Base-by-base conservation (phyloP, 2,888 invertebrate genomes). In the Eupithecia exiguata region DNA sequence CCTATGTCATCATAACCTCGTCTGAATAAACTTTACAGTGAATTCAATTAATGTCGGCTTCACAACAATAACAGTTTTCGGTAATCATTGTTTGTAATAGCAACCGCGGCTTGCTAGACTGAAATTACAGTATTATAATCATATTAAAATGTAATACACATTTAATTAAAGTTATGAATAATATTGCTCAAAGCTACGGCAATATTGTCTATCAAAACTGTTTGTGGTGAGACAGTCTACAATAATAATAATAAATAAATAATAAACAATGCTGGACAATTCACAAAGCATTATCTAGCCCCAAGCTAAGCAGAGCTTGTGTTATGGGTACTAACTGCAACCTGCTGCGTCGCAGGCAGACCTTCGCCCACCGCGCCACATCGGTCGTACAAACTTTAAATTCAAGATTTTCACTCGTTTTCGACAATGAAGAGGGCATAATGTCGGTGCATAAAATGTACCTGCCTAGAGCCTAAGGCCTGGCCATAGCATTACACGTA, bases 21-120 rank as follows among this genome's bases (percentile, higher is more conserved):
- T 88, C 91, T 91, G 88, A 88, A 93, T 92, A 93, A 93, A 93
- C 92, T 92, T 89, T 77, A 84, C 82, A 84, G 86, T 83, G 88
- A 92, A 92, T 92, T 91, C 90, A 93, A 93, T 93, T 93, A 92
- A 89, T 90, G 82, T 83, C 80, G 83, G 88, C 86, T 89, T 90
- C 91, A 90, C 87, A 92, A 91, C 89, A 92, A 92, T 91, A 92
- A 91, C 90, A 91, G 87, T 91, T 91, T 91, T 89, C 86, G 85
- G 83, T 91, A 90, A 92, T 92, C 89, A 90, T 75, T 91, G 88
- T 91, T 92, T 89, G 87, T 83, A 86, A 82, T 88, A 83, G 82
- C 82, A 86, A 88, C 87, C 87, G 84, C 76, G 79, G 82, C 80
- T 81, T 81, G 82, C 80, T 79, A 79, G 77, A 80, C 78, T 71